Percentiles rank a stretch among this genome's conserved stretches.
phyloP scores from a whole-genome alignment of 2,113 vertebrate species.

The Phyllostomus hastatus region DNA sequence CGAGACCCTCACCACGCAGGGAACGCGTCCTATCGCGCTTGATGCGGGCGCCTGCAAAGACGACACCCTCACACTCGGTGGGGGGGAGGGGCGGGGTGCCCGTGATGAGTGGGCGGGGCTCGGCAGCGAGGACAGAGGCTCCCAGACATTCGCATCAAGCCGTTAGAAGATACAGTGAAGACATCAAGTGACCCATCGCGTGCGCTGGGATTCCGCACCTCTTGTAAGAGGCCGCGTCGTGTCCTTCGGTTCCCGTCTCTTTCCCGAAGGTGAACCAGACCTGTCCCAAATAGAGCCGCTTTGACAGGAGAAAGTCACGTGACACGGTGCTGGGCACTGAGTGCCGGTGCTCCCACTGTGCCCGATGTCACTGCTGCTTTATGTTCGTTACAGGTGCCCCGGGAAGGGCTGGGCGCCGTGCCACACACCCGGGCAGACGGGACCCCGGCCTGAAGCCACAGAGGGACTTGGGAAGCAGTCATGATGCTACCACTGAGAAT shows the following conservation, averaged over 20 bases:
- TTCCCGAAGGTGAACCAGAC: not conserved
- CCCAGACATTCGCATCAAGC: not conserved
- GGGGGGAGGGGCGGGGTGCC: too few relatives aligned
- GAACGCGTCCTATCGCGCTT: rapidly evolving
- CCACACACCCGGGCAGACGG: not conserved
- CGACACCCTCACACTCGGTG: rapidly evolving
- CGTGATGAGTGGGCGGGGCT: not conserved
- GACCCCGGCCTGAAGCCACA: not conserved
- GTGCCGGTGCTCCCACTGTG: not conserved
- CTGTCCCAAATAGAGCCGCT: not conserved
- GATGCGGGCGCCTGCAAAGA: rapidly evolving
- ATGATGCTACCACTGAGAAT: not conserved
- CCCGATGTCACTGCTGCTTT: not conserved
- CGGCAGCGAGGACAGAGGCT: rapidly evolving
- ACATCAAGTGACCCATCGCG: rapidly evolving
- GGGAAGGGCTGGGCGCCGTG: not conserved
- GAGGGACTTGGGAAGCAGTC: not conserved
- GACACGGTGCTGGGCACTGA: not conserved
- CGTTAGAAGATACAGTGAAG: not conserved
- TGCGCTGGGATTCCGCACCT: not conserved
- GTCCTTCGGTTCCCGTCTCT: not conserved
- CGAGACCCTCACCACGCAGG: rapidly evolving
- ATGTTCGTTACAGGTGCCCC: rapidly evolving
- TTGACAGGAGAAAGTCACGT: too few relatives aligned
- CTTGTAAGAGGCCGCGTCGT: rapidly evolving